Evolutionary conservation across 2,888 invertebrate genomes (phyloP).

Genomic region (Rhagophthalmus giganteus): DNA sequence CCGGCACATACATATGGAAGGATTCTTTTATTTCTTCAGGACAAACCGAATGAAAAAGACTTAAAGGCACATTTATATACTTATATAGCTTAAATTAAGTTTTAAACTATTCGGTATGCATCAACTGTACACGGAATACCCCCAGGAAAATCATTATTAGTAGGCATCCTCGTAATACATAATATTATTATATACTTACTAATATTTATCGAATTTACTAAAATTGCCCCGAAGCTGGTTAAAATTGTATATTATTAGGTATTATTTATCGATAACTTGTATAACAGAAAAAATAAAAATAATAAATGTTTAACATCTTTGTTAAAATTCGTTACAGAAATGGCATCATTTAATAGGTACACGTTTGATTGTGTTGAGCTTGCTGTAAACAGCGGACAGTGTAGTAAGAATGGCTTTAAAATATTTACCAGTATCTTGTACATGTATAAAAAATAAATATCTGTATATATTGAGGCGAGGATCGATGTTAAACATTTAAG

Average conservation of each 20-base stretch:
- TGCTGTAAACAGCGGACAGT: constrained; percentile 32
- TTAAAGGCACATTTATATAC: constrained; percentile 40
- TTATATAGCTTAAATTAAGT: constrained; percentile 11
- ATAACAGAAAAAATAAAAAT: constrained; percentile 32
- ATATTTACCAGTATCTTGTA: constrained; percentile 32
- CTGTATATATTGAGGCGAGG: constrained; percentile 43
- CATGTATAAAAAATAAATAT: constrained; percentile 49
- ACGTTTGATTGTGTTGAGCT: constrained; percentile 49
- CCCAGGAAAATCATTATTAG: too few species aligned
- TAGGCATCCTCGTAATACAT: too few species aligned
- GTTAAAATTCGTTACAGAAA: constrained; percentile 29
- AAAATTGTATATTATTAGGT: not conserved
- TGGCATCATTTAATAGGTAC: constrained; percentile 40
- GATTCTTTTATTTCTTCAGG: constrained; percentile 33
- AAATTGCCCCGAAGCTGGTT: constrained; percentile 26
- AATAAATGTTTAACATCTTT: constrained; percentile 53
- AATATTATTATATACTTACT: constrained; percentile 6
- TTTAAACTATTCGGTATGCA: constrained; percentile 9
- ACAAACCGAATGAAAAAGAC: constrained; percentile 29
- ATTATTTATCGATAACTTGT: constrained; percentile 5
- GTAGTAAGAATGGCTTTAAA: constrained; percentile 28
- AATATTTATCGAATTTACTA: too few species aligned
- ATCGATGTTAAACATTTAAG: constrained; percentile 54
- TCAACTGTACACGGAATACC: too few species aligned
- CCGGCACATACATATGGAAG: constrained; percentile 34